phyloP scores from a whole-genome alignment of 2,888 invertebrate species.

The Enchytraeus crypticus region DNA sequence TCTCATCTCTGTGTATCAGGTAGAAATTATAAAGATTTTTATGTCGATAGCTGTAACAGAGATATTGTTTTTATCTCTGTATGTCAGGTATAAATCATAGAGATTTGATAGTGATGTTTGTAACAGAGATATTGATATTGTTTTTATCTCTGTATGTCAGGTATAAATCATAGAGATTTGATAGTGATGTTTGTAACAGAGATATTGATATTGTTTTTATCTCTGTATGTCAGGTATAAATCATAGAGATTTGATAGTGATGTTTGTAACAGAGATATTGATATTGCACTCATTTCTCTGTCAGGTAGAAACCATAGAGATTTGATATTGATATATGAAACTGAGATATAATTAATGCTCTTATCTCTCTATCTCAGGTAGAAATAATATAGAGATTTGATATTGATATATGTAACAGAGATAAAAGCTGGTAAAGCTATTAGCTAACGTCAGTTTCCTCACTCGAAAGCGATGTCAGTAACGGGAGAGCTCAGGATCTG shows the following conservation, averaged over 20 bases:
- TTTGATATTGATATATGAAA: too few relatives aligned
- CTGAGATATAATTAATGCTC: too few relatives aligned
- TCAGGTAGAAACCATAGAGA: slow-evolving; percentile 55
- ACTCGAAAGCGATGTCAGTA: too few relatives aligned
- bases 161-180: slow-evolving; percentile 45
- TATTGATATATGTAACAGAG: too few relatives aligned
- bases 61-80: slow-evolving; percentile 70
- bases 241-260: slow-evolving; percentile 41
- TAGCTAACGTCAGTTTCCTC: too few relatives aligned
- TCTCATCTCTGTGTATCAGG: slow-evolving; percentile 73
- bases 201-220: slow-evolving; percentile 73
- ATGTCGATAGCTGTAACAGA: slow-evolving; percentile 75
- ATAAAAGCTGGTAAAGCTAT: too few relatives aligned
- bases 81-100: slow-evolving; percentile 58
- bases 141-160: slow-evolving; percentile 71
- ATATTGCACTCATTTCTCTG: slow-evolving; percentile 72
- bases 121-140: slow-evolving; percentile 78
- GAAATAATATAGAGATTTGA: too few relatives aligned
- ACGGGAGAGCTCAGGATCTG: too few relatives aligned
- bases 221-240: slow-evolving; percentile 64
- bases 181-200: slow-evolving; percentile 75
- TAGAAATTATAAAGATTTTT: slow-evolving; percentile 36
- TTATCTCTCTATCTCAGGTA: too few relatives aligned
- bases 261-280: slow-evolving; percentile 80
- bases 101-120: slow-evolving; percentile 59